Evolutionary conservation across 2,797 vertebrate genomes (phyloP), one percentile per base, ranked within the genome.

Genomic region (Molothrus aeneus): DNA sequence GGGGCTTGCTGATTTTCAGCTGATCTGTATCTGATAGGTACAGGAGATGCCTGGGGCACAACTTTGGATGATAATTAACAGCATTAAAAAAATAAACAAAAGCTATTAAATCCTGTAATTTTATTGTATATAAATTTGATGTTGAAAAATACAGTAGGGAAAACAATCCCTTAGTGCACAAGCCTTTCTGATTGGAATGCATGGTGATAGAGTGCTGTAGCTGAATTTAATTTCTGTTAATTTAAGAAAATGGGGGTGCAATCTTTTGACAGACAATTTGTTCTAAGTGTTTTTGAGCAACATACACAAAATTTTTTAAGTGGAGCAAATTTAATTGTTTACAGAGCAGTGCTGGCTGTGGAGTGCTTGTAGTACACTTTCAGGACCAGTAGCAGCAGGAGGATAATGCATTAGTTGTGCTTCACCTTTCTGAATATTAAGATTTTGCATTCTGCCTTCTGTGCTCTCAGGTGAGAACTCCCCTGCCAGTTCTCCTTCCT

Each of bases 341-440:
- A 56, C 50, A 66, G 79, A 83, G 32, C 50, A 56, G 24, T 25
- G 36, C 20, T 80, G 7, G 0, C 70, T 74, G 42, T 51, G 54
- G 22, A 78, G 34, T 42, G 38, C 31, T 63, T 78, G 29, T 26
- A 40, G 22, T 45, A 66, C 28, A 5, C 40, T 78, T 82, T 59
- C 45, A 65, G 74, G 59, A 88, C 88, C 59, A 80, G 32, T 54
- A 81, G 32, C 70, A 82, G 56, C n/a, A 38, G 60, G 53, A 3
- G 3, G 59, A 70, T 63, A 72, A 72, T 72, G 51, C 53, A 51
- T 89, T 92, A 60, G 51, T 21, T 90, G 18, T 28, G 8, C 75
- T 86, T 90, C 85, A 86, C 50, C 64, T 88, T 92, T 74, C 75
- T 84, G 68, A 93, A 59, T 68, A 66, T 54, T 60, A 75, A 64